phyloP scores from a whole-genome alignment of 2,113 vertebrate genomes.

The Chaetorhynchus papuensis region DNA sequence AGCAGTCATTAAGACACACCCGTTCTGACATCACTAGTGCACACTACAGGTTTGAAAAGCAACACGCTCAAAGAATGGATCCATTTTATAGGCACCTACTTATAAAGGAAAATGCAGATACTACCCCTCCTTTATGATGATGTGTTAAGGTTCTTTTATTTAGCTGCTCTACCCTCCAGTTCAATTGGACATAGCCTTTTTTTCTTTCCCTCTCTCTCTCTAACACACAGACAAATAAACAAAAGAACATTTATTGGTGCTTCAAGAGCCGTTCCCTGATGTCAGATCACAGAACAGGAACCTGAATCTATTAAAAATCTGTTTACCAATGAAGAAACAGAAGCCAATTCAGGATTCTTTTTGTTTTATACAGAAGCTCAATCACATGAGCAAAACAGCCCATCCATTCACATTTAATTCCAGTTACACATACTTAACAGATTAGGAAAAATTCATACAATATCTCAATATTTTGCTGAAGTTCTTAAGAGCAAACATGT shows the following conservation, averaged over 20 bases:
- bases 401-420: not conserved
- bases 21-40: not conserved
- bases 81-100: not conserved
- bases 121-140: not conserved
- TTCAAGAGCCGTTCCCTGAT: not conserved
- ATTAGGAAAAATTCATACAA: not conserved
- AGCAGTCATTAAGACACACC: not conserved
- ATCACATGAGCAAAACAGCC: not conserved
- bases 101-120: not conserved
- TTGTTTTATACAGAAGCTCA: not conserved
- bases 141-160: not conserved
- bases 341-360: slow-evolving; percentile 12
- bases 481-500: not conserved
- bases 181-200: not conserved
- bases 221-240: not conserved
- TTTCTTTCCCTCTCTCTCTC: not conserved
- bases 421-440: not conserved
- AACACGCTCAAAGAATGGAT: not conserved
- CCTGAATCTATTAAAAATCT: slow-evolving; percentile 38
- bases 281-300: not conserved
- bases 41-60: not conserved
- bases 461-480: not conserved
- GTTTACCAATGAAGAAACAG: slow-evolving; percentile 20
- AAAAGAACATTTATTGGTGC: slow-evolving; percentile 1
- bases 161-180: not conserved